A percentile compares a stretch with the other conserved stretches of the same genome.
Conservation (phyloP, 2,888 invertebrate species). For the Crepidodera aurea region DNA sequence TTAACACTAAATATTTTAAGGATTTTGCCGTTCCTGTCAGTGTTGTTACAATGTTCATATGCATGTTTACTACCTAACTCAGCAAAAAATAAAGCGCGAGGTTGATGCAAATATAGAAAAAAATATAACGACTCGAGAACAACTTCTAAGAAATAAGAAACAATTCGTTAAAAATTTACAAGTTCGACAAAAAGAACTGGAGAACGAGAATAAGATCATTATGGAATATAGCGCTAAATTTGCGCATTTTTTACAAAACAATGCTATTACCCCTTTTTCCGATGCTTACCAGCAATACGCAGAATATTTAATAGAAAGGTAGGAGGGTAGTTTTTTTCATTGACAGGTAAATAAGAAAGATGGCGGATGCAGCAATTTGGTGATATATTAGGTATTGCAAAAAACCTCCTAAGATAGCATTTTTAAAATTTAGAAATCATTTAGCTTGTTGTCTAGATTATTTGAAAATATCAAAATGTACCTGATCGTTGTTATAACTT, state of each 20-base stretch:
- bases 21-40: constrained; percentile 47
- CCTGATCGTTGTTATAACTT: too few species aligned
- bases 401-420: too few species aligned
- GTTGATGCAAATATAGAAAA: constrained; percentile 46
- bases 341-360: too few species aligned
- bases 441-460: too few species aligned
- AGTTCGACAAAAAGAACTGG: constrained; percentile 41
- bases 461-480: too few species aligned
- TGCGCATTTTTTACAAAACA: constrained; percentile 54
- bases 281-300: constrained; percentile 55
- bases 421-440: too few species aligned
- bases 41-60: constrained; percentile 55
- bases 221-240: constrained; percentile 52
- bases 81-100: constrained; percentile 47
- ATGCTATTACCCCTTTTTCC: constrained; percentile 54
- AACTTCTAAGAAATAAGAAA: constrained; percentile 39
- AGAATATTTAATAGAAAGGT: constrained; percentile 53
- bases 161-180: constrained; percentile 45
- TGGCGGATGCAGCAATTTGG: too few species aligned
- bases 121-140: constrained; percentile 47
- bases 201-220: constrained; percentile 50
- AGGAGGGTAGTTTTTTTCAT: too few species aligned
- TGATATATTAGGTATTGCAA: too few species aligned
- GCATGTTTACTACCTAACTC: constrained; percentile 56
- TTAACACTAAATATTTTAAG: too few species aligned